Evolutionary conservation across 1,140 invertebrate genomes (phyloP), one percentile per base, ranked within the genome.

Genomic region (Drosophila pectinifera): DNA sequence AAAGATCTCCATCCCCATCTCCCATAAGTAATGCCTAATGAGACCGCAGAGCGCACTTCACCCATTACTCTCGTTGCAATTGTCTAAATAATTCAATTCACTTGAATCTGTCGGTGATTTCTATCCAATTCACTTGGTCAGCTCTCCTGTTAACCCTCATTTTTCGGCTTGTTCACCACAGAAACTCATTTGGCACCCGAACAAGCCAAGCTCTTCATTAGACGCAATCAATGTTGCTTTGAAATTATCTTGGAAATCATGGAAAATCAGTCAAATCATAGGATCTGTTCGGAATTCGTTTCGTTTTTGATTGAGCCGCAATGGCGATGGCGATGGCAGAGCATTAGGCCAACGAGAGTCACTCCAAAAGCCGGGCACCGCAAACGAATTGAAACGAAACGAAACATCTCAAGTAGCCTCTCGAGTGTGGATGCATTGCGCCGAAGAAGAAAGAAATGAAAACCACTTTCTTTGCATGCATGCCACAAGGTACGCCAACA

Each of bases 381-480:
- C 36, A 62, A 59, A 22, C 54, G 31, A 54, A 53, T 53, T 53
- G 49, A 53, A 43, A 63, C 45, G 65, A 53, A 49, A 56, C 28
- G 61, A 64, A 64, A 62, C 45, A 68, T 51, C 64, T 68, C 61
- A 65, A 68, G 64, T 53, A 36, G 48, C 45, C 48, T 61, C 38
- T 49, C n/a, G 39, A 45, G 77, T 85, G 82, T 59, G 72, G 61
- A 69, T 78, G 73, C 81, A 69, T 77, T 85, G 67, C 26, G 49
- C 49, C 64, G 79, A 73, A 36, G 49, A 53, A 53, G 49, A 53
- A 86, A 91, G 86, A 91, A 91, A 91, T 91, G 90, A 91, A 91
- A 91, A 91, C 84, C 90, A 91, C 90, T 91, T 91, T 91, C 90
- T 91, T 91, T 90, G 90, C 85, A 89, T 88, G 89, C 89, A 86